Conservation (phyloP, 35 echinoderm and acorn worm genomes). For the Patiria miniata region DNA sequence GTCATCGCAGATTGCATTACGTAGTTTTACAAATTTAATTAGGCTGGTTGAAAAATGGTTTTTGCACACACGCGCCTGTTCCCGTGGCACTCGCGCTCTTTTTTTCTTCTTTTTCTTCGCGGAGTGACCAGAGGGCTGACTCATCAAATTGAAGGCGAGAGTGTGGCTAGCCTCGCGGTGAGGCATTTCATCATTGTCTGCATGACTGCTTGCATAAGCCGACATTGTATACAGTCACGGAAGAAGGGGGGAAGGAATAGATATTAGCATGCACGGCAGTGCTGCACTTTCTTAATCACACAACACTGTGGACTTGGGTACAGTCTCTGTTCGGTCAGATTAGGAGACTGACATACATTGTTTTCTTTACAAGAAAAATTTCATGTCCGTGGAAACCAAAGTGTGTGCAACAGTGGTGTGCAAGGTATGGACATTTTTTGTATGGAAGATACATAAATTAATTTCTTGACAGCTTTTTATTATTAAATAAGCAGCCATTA, state of each 20-base stretch:
- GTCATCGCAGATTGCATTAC: neutral
- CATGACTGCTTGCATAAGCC: slow-evolving; percentile 16
- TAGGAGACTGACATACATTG: no score
- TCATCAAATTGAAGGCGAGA: neutral
- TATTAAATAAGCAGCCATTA: no score
- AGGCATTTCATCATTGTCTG: slow-evolving; percentile 15
- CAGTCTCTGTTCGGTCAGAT: neutral
- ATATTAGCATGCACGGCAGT: neutral
- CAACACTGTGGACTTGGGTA: neutral
- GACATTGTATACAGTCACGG: slow-evolving; percentile 3
- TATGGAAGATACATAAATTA: neutral
- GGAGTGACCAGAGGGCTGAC: neutral
- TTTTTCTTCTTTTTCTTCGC: no score
- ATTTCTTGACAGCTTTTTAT: neutral
- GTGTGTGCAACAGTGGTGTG: neutral
- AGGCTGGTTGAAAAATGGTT: neutral
- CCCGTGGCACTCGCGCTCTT: neutral
- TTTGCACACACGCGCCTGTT: neutral
- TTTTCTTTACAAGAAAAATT: no score
- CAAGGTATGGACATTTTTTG: neutral
- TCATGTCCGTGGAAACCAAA: no score
- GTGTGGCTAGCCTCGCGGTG: neutral
- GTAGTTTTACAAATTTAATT: slow-evolving; percentile 16
- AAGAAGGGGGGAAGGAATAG: neutral
- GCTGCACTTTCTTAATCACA: slow-evolving; percentile 10